Base-by-base conservation (phyloP, 2,888 invertebrate genomes). In the Rotaria socialis region DNA sequence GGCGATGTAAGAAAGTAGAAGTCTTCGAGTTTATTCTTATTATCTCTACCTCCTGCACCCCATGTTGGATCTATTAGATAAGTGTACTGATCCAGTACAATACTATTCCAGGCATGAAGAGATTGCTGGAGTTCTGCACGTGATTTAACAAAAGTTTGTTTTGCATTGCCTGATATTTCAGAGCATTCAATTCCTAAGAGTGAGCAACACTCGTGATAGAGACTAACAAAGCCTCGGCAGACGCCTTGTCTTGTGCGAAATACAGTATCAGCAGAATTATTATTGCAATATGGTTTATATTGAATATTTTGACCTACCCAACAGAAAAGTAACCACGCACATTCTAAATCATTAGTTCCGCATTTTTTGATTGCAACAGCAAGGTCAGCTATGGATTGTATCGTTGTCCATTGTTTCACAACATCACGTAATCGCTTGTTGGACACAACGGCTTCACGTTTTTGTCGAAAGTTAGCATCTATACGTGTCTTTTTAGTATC, bases 191-290 rank as follows among this genome's bases (percentile, higher is more conserved):
- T 80, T 47, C 47, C 80, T 24, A 80, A 47, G 6, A 80, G 16
- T 80, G 80, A 19, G 24, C 80, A 80, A 80, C 43, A 80, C 47
- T 80, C 80, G n/a, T 80, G 80, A 80, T 80, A 80, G 80, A 80
- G 80, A 80, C 80, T 80, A 80, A 14, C 80, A n/a, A 80, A 80
- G 14, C 80, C 80, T 47, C 80, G 80, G 24, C 80, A 80, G n/a
- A 80, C 80, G 2, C 80, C 80, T 80, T 80, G 24, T n/a, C n/a
- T 80, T 47, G 43, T 47, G n/a, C 43, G 80, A 80, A 80, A 80
- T 47, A 80, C 80, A 47, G 47, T 47, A 0, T 80, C 47, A 24
- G 80, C 80, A n/a, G 80, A 47, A 43, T 80, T 80, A 7, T 0
- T 47, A 47, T 80, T 80, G 47, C 80, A 80, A 47, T 47, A 8